A percentile compares a stretch with the other conserved stretches of the same genome.
phyloP scores from a whole-genome alignment of 2,113 vertebrate species.

The Struthio camelus region DNA sequence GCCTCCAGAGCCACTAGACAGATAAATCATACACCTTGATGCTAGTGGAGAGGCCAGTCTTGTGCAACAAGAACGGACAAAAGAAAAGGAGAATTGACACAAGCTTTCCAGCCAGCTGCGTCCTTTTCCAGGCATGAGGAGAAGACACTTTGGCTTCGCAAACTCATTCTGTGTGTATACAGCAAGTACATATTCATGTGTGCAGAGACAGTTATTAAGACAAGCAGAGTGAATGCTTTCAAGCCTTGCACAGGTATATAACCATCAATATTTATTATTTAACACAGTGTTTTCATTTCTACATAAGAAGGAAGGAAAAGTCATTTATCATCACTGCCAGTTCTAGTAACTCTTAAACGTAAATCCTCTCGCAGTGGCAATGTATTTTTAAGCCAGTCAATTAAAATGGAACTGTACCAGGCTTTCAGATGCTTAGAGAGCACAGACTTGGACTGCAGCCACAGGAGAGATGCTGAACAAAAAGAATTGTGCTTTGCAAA shows the following conservation, averaged over 20 bases:
- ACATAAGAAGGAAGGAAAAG: constrained; percentile 1
- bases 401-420: background rate
- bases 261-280: background rate
- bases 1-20: background rate
- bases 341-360: constrained; percentile 14
- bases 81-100: background rate
- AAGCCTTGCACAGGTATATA: background rate
- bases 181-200: background rate
- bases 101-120: background rate
- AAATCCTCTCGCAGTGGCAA: background rate
- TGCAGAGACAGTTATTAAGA: background rate
- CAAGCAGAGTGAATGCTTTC: background rate
- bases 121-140: background rate
- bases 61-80: background rate
- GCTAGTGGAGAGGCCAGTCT: background rate
- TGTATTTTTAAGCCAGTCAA: background rate
- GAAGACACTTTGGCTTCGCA: background rate
- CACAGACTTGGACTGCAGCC: background rate
- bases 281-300: background rate
- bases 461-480: background rate
- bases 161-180: fast-evolving
- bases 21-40: background rate
- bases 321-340: background rate
- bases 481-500: background rate
- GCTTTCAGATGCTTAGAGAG: background rate